phyloP scores from a whole-genome alignment of 2,113 vertebrate species.

The Anolis sagrei region DNA sequence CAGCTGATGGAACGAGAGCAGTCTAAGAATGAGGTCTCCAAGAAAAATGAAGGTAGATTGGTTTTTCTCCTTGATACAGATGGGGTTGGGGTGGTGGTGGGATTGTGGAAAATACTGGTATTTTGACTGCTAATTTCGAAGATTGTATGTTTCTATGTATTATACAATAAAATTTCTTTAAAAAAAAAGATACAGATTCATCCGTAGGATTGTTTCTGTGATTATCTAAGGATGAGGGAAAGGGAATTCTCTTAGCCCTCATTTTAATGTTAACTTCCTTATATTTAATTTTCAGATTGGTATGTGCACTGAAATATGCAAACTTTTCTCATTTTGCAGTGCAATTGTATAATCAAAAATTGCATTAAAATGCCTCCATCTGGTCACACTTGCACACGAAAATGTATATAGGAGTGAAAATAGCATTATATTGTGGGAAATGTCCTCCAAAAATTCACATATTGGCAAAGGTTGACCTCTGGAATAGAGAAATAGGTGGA shows the following conservation, averaged over 20 bases:
- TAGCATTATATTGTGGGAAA: neutral
- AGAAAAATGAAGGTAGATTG: conserved; percentile 75
- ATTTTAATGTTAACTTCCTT: neutral
- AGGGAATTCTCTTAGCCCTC: neutral
- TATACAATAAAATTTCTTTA: too few species aligned
- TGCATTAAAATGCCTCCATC: neutral
- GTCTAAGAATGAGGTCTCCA: conserved; percentile 70
- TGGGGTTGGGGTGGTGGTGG: too few species aligned
- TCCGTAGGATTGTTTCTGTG: neutral
- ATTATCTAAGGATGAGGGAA: neutral
- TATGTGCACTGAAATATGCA: neutral
- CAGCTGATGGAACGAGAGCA: conserved; percentile 72
- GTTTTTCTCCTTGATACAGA: neutral
- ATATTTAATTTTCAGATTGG: neutral
- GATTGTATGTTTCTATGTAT: too few species aligned
- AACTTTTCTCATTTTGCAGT: neutral
- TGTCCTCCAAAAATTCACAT: neutral
- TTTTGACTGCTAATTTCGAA: too few species aligned
- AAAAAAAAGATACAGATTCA: too few species aligned
- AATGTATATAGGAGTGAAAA: neutral
- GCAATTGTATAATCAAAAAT: neutral
- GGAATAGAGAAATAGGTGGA: neutral
- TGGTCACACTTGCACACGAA: too few species aligned
- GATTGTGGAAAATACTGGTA: too few species aligned
- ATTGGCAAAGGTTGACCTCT: neutral